Conservation (phyloP, 2,797 vertebrate species). For the Euphonia xanthogaster region DNA sequence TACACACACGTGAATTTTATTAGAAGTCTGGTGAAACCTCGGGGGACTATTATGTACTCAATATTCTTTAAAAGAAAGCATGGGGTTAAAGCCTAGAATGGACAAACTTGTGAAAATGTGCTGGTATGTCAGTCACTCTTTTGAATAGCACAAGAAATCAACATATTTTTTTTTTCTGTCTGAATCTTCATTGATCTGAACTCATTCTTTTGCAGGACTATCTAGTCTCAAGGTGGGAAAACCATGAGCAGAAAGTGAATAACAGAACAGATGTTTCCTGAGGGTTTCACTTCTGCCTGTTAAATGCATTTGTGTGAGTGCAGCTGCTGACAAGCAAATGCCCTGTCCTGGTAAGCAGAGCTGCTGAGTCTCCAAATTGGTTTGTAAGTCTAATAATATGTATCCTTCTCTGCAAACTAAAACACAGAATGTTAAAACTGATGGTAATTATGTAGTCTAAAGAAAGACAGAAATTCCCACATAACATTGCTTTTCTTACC, state of each 20-base stretch:
- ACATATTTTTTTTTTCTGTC: background rate
- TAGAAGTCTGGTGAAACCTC: background rate
- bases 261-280: accelerated
- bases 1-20: background rate
- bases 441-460: background rate
- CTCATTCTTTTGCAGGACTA: background rate
- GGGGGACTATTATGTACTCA: too few species aligned
- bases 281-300: background rate
- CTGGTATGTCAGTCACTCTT: background rate
- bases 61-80: background rate
- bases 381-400: background rate
- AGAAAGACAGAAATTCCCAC: background rate
- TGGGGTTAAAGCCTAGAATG: background rate
- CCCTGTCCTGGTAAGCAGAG: background rate
- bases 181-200: background rate
- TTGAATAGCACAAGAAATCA: background rate
- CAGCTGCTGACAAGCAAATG: background rate
- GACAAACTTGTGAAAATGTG: background rate
- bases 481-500: background rate
- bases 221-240: background rate
- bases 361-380: background rate
- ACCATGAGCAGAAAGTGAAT: background rate
- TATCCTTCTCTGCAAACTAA: background rate
- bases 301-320: background rate
- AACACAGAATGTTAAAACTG: background rate